Conservation (phyloP, 2,113 vertebrate species). For the Leptobrachium leishanense region DNA sequence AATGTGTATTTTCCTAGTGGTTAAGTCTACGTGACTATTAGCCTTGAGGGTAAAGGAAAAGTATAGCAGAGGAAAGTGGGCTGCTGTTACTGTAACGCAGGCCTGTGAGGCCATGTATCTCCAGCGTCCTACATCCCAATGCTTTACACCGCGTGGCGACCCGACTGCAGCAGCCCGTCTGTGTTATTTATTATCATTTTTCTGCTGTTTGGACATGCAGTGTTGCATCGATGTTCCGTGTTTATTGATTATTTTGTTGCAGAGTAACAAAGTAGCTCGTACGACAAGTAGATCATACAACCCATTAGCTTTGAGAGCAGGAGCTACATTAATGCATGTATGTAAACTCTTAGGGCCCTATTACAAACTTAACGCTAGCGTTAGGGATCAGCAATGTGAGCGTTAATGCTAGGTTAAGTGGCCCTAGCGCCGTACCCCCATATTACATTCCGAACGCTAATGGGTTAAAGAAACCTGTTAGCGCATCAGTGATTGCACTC, state of each 20-base stretch:
- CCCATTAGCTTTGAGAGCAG: not conserved
- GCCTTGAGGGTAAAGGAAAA: not conserved
- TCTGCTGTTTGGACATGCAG: slow-evolving; percentile 3
- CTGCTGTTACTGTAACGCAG: slow-evolving; percentile 16
- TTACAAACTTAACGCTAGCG: no score
- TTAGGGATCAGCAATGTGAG: no score
- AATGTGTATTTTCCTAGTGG: slow-evolving; percentile 25
- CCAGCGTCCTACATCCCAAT: slow-evolving; percentile 26
- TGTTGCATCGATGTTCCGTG: not conserved
- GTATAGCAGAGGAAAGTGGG: not conserved
- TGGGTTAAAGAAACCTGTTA: no score
- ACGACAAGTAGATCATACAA: not conserved
- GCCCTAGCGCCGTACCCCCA: no score
- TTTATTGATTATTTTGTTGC: slow-evolving; percentile 6
- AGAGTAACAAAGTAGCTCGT: slow-evolving; percentile 20
- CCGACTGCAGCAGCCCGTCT: not conserved
- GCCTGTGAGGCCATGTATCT: not conserved
- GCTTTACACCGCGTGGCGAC: slow-evolving; percentile 11
- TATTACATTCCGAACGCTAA: no score
- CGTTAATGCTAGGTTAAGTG: no score
- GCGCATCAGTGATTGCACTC: no score
- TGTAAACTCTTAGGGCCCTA: no score
- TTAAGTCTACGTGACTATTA: slow-evolving; percentile 2
- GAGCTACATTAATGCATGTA: not conserved
- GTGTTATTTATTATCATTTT: slow-evolving; percentile 37